Evolutionary conservation across 2,113 vertebrate genomes (phyloP).

Genomic region (Microcebus ravelobensis): DNA sequence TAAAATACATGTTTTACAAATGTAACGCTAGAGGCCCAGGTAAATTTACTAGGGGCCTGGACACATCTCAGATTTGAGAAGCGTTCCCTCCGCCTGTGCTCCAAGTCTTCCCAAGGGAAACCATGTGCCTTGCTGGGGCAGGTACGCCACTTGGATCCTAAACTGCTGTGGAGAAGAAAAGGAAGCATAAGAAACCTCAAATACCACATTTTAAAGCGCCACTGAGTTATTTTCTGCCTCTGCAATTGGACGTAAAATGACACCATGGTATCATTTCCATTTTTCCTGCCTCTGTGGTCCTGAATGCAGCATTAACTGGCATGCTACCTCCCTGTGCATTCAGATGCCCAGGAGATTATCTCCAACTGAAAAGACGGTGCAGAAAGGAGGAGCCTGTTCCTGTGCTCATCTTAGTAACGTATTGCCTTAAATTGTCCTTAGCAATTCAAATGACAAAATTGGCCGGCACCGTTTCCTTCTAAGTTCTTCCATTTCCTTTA

Average conservation of each 20-base stretch:
- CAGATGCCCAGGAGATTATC: not conserved
- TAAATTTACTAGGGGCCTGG: not conserved
- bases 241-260: not conserved
- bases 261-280: not conserved
- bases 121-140: fast-evolving
- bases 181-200: not conserved
- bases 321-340: not conserved
- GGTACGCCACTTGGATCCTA: not conserved
- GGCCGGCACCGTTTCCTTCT: not conserved
- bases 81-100: not conserved
- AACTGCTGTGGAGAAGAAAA: not conserved
- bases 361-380: not conserved
- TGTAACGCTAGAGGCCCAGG: not conserved
- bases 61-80: fast-evolving
- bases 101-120: not conserved
- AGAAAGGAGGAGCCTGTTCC: not conserved
- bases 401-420: not conserved
- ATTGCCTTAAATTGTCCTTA: not conserved
- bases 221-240: not conserved
- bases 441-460: not conserved
- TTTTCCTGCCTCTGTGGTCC: not conserved
- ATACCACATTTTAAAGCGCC: not conserved
- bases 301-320: not conserved
- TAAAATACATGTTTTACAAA: not conserved
- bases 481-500: not conserved